Base-by-base conservation (phyloP, 2,888 invertebrate species). In the Scaptomyza caliginosa region DNA sequence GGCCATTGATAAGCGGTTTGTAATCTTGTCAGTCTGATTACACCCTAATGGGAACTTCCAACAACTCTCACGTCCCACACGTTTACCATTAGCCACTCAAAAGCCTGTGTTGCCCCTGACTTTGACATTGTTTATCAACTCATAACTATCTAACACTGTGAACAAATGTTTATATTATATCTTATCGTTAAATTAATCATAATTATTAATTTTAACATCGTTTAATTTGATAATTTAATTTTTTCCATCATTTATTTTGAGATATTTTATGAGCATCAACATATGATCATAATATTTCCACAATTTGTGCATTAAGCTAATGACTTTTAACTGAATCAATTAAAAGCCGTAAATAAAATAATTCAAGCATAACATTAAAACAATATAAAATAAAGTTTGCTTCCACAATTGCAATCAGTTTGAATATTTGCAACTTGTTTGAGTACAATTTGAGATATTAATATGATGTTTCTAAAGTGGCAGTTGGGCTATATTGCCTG, bases 61-160 rank as follows among this genome's bases (percentile, higher is more conserved):
- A 52, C 32, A 46, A 48, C 56, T 7, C 45, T 67, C 74, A 62
- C 76, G 72, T 79, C 67, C 50, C 34, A 42, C 79, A 70, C 71
- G 71, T 75, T 70, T 56, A 42, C 50, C 26, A 40, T 10, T 24
- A 17, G 13, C 21, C 5, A 13, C 24, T 8, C 13, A 28, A 28
- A 34, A n/a, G 6, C 16, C 36, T n/a, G 6, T 11, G 4, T 23
- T 11, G 42, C 60, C 55, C 13, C 10, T 13, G 73, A 58, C 59
- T 65, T 55, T 51, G 52, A 32, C 62, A 57, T 39, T 54, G 16
- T 34, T 45, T 73, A 67, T 57, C 54, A 36, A 16, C 21, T 39
- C 8, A 8, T 10, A 19, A 28, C 11, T 42, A 42, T 30, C 28
- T 5, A 7, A 13, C 7, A 26, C 16, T 43, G 7, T 0, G 16